Base-by-base conservation (phyloP, 1,140 invertebrate genomes). In the Drosophila pectinifera region DNA sequence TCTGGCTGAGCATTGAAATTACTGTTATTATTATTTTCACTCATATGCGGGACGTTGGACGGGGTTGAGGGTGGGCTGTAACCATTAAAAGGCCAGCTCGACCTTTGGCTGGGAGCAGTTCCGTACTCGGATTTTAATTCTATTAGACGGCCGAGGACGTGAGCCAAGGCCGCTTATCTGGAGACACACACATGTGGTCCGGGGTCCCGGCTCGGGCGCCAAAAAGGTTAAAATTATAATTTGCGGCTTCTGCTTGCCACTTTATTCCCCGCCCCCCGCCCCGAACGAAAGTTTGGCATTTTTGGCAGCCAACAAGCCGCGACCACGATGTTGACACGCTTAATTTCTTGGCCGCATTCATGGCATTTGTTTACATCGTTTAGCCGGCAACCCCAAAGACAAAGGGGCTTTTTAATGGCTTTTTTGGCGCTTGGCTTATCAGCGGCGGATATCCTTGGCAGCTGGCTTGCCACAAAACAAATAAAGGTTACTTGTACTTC, bases 11-110 rank as follows among this genome's bases (percentile, higher is more conserved):
- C 83, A 79, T 82, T 88, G 75, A 88, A 86, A 86, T 86, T 88
- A 86, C 83, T 83, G 84, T 83, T 86, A 86, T 86, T 86, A 86
- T 88, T 88, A 86, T 86, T 88, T 88, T 86, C 83, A 83, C 83
- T 88, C 83, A 86, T 86, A 89, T 88, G 83, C 57, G 54, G 31
- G 45, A 36, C 22, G 10, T 3, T 13, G 49, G 6, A 31, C 28
- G 28, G 7, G 64, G 48, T 58, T 58, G 42, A 62, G 78, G 57
- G 53, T 64, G 70, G 26, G 59, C 46, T 57, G 72, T 70, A 48
- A 55, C 70, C 79, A 88, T 86, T 86, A 88, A 86, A 86, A 83
- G 43, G 76, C 64, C 83, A 65, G 63, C 55, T 65, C 84, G 83
- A 86, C 83, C 83, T 88, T 86, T 86, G 79, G 58, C 72, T 78